Evolutionary conservation across 2,113 vertebrate genomes (phyloP), one percentile per base, ranked within the genome.

Genomic region (Menura novaehollandiae): DNA sequence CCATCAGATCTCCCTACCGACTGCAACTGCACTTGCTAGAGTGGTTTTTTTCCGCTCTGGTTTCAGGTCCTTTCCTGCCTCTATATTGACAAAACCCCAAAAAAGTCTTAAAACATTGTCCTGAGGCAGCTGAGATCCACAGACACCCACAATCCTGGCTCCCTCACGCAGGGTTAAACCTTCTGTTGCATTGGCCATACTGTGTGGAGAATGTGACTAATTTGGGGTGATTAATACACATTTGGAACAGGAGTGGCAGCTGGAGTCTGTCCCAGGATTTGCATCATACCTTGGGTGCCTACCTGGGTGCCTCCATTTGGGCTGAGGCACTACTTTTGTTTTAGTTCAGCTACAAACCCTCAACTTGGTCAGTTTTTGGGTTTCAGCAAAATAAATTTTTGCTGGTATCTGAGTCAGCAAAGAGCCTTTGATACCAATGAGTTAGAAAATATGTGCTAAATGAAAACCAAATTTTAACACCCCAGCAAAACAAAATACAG

Each of bases 81-180:
- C 26, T 62, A 0, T 22, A 47, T 35, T 60, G 44, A 23, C 58
- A 68, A 60, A 41, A 41, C 8, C 7, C 21, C 2, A 13, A 56
- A 26, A 33, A 37, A 44, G 14, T 10, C 26, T 41, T 39, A 56
- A 62, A 92, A 3, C 2, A 0, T 11, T 11, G 35, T 63, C 30
- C 41, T 55, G 55, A 39, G 28, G n/a, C 44, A 89, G 43, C 46
- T 26, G n/a, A 39, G 53, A 24, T 30, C 10, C 37, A 21, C 0
- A 0, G 7, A 24, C 15, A 3, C 24, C 14, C 35, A 8, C 41
- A 37, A 1, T 14, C 41, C 47, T 20, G 47, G 37, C 44, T 68
- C 32, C 11, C 11, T 72, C 37, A 11, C 0, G 0, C 59, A 16
- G 28, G 14, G 6, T 53, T 46, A 35, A 27, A 21, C 30, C 32